A percentile compares a stretch with the other conserved stretches of the same genome.
These are phyloP conservation scores for Pyrgus malvae DNA, from an alignment of 2,888 invertebrate genomes.

Conservation along the genomic window DNA sequence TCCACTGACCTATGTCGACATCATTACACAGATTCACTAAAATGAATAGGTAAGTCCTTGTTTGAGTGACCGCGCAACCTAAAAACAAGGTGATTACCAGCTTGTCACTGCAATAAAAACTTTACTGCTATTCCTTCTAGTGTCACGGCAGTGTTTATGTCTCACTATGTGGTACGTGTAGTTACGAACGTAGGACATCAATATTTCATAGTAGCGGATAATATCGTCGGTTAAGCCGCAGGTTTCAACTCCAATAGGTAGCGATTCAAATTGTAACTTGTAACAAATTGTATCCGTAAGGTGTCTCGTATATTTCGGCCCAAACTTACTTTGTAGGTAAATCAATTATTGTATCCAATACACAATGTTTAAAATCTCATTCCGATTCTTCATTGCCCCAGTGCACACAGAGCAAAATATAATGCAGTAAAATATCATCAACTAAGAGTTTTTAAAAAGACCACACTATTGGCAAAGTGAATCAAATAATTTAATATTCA, in stretches of 20 bases:
- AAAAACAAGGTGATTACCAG: slow-evolving; percentile 8
- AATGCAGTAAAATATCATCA: too few species aligned
- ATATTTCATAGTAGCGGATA: slow-evolving; percentile 70
- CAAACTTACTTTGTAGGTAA: too few species aligned
- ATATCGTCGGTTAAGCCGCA: slow-evolving; percentile 43
- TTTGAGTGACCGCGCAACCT: slow-evolving; percentile 4
- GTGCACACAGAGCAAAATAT: too few species aligned
- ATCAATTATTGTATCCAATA: too few species aligned
- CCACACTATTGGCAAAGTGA: too few species aligned
- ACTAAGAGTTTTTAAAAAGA: too few species aligned
- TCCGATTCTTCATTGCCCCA: too few species aligned
- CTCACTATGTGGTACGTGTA: slow-evolving; percentile 41
- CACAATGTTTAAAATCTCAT: too few species aligned
- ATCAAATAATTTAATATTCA: too few species aligned
- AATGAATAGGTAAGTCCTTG: slow-evolving; percentile 1
- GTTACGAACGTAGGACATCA: slow-evolving; percentile 51
- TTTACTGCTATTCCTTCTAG: slow-evolving; percentile 10
- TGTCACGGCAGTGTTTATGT: slow-evolving; percentile 35
- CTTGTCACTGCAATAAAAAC: slow-evolving; percentile 13
- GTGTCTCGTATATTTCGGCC: too few species aligned
- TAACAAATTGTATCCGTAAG: too few species aligned
- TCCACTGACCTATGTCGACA: neutral
- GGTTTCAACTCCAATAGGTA: neutral
- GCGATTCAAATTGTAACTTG: too few species aligned
- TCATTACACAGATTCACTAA: neutral